Evolutionary conservation across 2,888 invertebrate genomes (phyloP).

Genomic region (Anagyrus pseudococci): DNA sequence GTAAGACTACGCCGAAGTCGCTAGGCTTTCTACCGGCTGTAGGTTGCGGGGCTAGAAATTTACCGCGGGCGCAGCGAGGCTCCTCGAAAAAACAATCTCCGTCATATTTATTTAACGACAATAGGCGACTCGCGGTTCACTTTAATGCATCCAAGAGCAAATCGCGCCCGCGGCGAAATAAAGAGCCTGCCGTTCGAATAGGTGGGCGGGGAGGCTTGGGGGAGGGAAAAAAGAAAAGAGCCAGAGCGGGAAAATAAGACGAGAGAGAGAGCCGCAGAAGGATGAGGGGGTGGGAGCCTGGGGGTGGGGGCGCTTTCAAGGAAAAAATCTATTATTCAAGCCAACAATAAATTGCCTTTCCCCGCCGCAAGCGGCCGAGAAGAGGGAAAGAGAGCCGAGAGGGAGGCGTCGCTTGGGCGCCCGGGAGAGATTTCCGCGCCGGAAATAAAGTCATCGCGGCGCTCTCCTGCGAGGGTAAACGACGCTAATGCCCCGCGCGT

Average conservation of each 20-base stretch:
- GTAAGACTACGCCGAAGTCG: no score
- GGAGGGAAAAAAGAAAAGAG: background rate
- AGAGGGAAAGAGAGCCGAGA: background rate
- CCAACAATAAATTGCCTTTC: conserved; percentile 20
- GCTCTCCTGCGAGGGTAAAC: background rate
- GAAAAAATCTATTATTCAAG: conserved; percentile 20
- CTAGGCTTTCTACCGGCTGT: no score
- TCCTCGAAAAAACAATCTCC: background rate
- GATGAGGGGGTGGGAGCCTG: background rate
- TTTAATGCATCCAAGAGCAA: conserved; percentile 45
- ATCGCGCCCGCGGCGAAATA: conserved; percentile 18
- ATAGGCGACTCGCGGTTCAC: conserved; percentile 39
- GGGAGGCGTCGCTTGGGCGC: background rate
- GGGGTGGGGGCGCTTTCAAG: background rate
- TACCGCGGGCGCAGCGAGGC: background rate
- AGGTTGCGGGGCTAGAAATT: no score
- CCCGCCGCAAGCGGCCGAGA: conserved; percentile 6
- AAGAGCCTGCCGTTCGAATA: background rate
- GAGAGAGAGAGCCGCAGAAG: background rate
- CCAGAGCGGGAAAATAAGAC: background rate
- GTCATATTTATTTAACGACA: conserved; percentile 16
- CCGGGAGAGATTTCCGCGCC: conserved; percentile 1
- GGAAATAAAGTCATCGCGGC: conserved; percentile 22
- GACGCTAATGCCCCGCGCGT: conserved; percentile 5
- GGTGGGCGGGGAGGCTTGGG: background rate